These are phyloP conservation scores for Telmatochromis brachygnathus DNA, from an alignment of 2,113 vertebrate genomes.

Conservation along the genomic window DNA sequence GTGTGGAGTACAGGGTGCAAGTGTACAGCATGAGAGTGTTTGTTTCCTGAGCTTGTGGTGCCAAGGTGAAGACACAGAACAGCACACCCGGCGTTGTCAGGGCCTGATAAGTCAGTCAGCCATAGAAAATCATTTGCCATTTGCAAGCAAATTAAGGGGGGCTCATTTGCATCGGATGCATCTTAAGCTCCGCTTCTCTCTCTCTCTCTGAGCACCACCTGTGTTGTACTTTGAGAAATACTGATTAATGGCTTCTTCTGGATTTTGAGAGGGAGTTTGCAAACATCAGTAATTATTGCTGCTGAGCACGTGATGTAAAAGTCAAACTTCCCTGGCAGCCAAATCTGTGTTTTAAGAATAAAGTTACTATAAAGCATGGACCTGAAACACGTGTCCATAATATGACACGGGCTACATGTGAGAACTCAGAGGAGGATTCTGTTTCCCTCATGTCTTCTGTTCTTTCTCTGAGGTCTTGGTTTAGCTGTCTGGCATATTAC, in stretches of 20 bases:
- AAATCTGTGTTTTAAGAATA: not conserved
- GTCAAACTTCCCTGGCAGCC: not conserved
- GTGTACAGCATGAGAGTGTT: slow-evolving; percentile 15
- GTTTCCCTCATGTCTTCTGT: not conserved
- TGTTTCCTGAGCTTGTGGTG: slow-evolving; percentile 50
- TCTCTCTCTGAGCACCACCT: slow-evolving; percentile 15
- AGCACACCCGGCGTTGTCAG: slow-evolving; percentile 42
- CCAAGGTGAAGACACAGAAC: slow-evolving; percentile 50
- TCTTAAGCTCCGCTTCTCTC: slow-evolving; percentile 9
- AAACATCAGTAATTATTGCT: slow-evolving; percentile 65
- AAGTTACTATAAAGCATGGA: not conserved
- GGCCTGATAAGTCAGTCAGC: slow-evolving; percentile 69
- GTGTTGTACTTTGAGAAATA: slow-evolving; percentile 40
- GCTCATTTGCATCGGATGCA: slow-evolving; percentile 65
- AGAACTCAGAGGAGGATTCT: not conserved
- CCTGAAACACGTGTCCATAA: not conserved
- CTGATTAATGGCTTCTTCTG: slow-evolving; percentile 54
- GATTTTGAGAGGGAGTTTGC: slow-evolving; percentile 51
- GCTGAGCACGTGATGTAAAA: slow-evolving; percentile 14
- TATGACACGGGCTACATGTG: not conserved
- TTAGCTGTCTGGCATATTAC: not conserved
- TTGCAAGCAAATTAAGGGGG: slow-evolving; percentile 64
- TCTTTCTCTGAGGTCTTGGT: not conserved
- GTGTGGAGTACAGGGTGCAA: slow-evolving; percentile 8
- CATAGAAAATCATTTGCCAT: slow-evolving; percentile 60